These are phyloP conservation scores for Mesocricetus auratus DNA, from an alignment of 2,113 vertebrate genomes.

Conservation along the genomic window DNA sequence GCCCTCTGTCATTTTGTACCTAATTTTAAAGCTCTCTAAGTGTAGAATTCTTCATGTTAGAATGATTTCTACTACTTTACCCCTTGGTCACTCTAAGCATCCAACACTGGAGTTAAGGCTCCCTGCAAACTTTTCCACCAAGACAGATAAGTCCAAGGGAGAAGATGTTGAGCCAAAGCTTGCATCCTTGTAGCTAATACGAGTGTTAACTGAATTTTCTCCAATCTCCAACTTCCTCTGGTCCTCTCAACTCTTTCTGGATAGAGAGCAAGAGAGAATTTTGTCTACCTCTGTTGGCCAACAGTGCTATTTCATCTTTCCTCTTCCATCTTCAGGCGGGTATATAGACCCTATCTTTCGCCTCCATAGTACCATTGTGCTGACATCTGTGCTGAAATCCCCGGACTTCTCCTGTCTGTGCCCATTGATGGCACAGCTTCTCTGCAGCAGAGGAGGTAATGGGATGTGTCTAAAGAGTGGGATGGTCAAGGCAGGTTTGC, in stretches of 20 bases:
- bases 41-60: background rate
- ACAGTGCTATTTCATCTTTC: background rate
- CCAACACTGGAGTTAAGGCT: background rate
- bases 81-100: background rate
- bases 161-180: background rate
- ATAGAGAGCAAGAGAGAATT: background rate
- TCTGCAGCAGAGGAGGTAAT: background rate
- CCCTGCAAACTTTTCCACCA: background rate
- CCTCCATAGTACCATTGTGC: background rate
- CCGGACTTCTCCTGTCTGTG: background rate
- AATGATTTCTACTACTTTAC: conserved; percentile 23
- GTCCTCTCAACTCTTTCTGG: background rate
- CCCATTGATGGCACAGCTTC: background rate
- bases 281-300: background rate
- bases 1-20: background rate
- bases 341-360: background rate
- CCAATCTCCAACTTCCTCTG: background rate
- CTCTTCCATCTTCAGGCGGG: background rate
- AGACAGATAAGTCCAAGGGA: background rate
- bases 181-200: background rate
- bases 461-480: background rate
- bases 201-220: background rate
- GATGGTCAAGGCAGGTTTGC: background rate
- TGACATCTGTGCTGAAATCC: background rate
- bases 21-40: conserved; percentile 34